Conservation (phyloP, 2,888 invertebrate species). For the Criorhina ranunculi region DNA sequence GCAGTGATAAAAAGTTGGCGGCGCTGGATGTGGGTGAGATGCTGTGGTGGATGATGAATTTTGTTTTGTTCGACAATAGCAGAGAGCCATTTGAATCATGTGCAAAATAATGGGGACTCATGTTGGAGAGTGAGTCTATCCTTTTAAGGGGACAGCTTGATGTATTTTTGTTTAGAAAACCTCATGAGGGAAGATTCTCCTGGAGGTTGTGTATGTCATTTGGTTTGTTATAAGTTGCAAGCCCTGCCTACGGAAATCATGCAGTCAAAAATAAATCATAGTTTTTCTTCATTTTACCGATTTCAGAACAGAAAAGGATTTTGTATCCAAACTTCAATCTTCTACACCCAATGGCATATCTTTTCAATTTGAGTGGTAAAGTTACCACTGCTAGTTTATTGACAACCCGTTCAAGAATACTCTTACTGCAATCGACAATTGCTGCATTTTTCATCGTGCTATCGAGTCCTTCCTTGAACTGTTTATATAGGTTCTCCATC, state of each 20-base stretch:
- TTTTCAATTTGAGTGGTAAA: background rate
- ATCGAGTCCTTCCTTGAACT: conserved; percentile 48
- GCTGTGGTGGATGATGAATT: conserved; percentile 54
- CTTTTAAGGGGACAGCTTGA: conserved; percentile 9
- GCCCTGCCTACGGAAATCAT: no score
- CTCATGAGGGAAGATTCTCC: no score
- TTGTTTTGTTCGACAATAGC: conserved; percentile 51
- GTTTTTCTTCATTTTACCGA: no score
- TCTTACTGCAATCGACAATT: conserved; percentile 43
- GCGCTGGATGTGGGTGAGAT: conserved; percentile 10
- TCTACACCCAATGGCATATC: background rate
- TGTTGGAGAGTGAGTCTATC: conserved; percentile 25
- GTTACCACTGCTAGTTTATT: background rate
- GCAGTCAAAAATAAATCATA: no score
- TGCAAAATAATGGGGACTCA: conserved; percentile 42
- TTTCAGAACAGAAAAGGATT: no score
- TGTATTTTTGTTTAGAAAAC: background rate
- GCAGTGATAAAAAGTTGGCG: conserved; percentile 66
- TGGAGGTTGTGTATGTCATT: no score
- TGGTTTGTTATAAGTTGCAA: no score
- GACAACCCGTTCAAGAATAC: conserved; percentile 32
- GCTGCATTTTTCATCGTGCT: conserved; percentile 31
- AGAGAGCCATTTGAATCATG: conserved; percentile 41
- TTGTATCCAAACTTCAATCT: background rate
- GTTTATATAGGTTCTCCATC: conserved; percentile 25